Percentiles rank a stretch among this genome's conserved stretches.
phyloP scores from a whole-genome alignment of 1,140 invertebrate species.

The Pinna nobilis region DNA sequence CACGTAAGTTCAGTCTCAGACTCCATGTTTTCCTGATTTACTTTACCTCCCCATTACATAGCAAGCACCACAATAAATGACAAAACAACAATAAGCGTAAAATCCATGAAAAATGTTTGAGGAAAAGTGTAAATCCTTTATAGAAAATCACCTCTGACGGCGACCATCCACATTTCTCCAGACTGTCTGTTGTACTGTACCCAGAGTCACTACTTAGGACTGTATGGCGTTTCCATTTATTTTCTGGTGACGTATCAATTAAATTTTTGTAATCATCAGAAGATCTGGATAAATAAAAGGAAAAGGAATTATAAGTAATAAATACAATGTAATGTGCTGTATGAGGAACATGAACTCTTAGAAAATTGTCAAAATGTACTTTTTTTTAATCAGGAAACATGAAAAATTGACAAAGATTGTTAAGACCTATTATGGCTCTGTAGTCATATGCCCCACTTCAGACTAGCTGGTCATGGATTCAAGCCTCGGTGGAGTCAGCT shows the following conservation, averaged over 20 bases:
- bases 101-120: no score
- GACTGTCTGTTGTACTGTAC: slow-evolving; percentile 87
- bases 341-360: no score
- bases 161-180: slow-evolving; percentile 87
- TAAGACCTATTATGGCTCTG: no score
- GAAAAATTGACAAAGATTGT: no score
- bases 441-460: no score
- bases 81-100: no score
- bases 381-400: no score
- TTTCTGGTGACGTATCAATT: slow-evolving; percentile 58
- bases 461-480: no score
- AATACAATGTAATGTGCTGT: no score
- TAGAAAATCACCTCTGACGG: slow-evolving; percentile 77
- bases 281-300: slow-evolving; percentile 49
- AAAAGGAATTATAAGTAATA: background rate
- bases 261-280: slow-evolving; percentile 67
- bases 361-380: no score
- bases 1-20: background rate
- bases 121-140: background rate
- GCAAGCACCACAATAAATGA: background rate
- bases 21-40: background rate
- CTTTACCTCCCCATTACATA: background rate
- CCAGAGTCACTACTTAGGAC: slow-evolving; percentile 82
- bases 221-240: slow-evolving; percentile 69
- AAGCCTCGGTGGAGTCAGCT: no score